These are phyloP conservation scores for Oceanites oceanicus DNA, from an alignment of 2,113 vertebrate species.

Conservation along the genomic window DNA sequence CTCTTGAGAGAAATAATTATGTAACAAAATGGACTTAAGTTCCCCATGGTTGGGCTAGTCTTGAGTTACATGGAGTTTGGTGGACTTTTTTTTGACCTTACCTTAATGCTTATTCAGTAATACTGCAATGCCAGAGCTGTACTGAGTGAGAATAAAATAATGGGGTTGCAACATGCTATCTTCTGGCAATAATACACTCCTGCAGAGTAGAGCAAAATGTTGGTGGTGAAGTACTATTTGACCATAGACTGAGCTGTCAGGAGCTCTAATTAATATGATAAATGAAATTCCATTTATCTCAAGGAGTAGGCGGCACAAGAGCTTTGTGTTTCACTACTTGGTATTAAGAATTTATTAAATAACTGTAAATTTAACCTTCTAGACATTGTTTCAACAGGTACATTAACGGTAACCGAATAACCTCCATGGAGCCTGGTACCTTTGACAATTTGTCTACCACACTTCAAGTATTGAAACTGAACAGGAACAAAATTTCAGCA, in stretches of 20 bases:
- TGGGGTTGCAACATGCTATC: background rate
- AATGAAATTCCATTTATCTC: background rate
- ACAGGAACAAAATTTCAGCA: slow-evolving; percentile 87
- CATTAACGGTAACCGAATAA: slow-evolving; percentile 90
- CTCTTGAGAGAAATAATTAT: background rate
- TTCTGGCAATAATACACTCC: background rate
- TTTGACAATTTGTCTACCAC: slow-evolving; percentile 88
- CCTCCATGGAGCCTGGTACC: slow-evolving; percentile 85
- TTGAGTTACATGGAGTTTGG: background rate
- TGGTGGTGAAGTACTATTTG: background rate
- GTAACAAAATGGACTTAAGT: background rate
- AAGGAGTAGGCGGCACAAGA: background rate
- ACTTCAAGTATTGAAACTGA: slow-evolving; percentile 88
- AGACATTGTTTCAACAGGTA: slow-evolving; percentile 75
- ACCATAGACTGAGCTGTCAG: background rate
- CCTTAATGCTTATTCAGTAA: background rate
- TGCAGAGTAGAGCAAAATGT: background rate
- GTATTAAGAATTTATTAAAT: slow-evolving; percentile 23
- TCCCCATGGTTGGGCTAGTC: background rate
- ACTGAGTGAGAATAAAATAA: background rate
- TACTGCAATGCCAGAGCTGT: background rate
- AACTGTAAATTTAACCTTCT: slow-evolving; percentile 35
- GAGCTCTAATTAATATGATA: background rate
- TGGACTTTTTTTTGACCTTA: background rate
- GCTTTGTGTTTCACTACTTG: background rate